Evolutionary conservation across 2,113 vertebrate genomes (phyloP), one percentile per base, ranked within the genome.

Genomic region (Nerophis lumbriciformis): DNA sequence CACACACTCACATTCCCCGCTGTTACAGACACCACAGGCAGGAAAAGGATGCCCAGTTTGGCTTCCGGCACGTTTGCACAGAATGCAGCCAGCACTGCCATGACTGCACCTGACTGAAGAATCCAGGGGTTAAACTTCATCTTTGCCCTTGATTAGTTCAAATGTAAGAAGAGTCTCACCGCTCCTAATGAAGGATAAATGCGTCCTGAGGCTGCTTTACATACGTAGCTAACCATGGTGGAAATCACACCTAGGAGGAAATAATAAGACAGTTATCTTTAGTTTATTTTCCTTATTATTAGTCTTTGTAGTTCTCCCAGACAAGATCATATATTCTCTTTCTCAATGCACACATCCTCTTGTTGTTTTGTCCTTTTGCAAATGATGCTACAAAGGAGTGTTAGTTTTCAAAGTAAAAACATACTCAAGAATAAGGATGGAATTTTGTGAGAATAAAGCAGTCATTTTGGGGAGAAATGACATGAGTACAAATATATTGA

Each of bases 171-270:
- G 15, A 38, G 11, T 28, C 73, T 92, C 86, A 98, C 96, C 66
- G 96, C 96, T 81, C 96, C 96, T 66, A 98, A 90, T 9, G 95
- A 98, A 35, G 95, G 94, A 78, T 94, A 90, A 53, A 97, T 88
- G 59, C 91, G 92, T 63, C 95, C 91, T 0, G 92, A 92, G 59
- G 86, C 90, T 59, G 92, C 91, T 90, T 98, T 98, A 82, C 89
- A 90, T 47, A 92, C 62, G 0, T 97, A 98, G 84, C 96, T 98
- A 70, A 91, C 85, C 84, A 98, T 94, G 16, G 88, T 92, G 47
- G 95, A 97, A 79, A 96, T 89, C 72, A 96, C 95, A 61, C 95
- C 95, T 98, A 72, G 58, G 65, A 9, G 16, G 38, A 11, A 57
- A 57, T 6, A 57, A 57, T 5, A 38, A 7, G 53, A 37, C 35